Base-by-base conservation (phyloP, 2,113 vertebrate genomes). In the Callorhinus ursinus region DNA sequence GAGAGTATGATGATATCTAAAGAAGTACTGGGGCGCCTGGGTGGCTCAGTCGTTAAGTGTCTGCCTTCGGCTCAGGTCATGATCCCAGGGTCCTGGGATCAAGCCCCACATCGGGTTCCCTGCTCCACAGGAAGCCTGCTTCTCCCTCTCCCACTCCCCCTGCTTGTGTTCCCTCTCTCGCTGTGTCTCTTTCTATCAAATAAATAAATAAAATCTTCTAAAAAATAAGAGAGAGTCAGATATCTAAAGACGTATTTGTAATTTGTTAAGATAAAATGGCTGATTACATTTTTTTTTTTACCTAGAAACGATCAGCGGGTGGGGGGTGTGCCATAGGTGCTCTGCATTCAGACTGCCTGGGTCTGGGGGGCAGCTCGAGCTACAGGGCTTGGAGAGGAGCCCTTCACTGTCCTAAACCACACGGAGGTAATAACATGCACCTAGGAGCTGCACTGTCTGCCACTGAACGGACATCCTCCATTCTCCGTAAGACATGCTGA, bases 251-350 rank as follows among this genome's bases (percentile, higher is more conserved):
- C 67, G 4, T 21, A 55, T 82, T 85, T 77, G 18, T 59, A 46
- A 69, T 81, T 42, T 88, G 15, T 18, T 4, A 12, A 79, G 6
- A 72, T 49, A 94, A 96, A 97, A 90, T 21, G 31, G 83, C n/a
- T 14, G 19, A 57, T 89, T 85, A 33, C n/a, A 36, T 55, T 90
- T 82, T 92, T 55, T 92, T 55, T 76, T 96, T 81, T 67, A 79
- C 9, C 55, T 42, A 77, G 74, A 88, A 82, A 72, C 36, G 3
- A 55, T 2, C 76, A n/a, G 42, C 19, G 33, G 24, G 59, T n/a
- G 51, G 51, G 49, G 21, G 11, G 65, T n/a, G 21, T 8, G 1
- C 3, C 18, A 0, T 31, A 85, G 18, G 12, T 12, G 10, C 13
- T 74, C 63, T 63, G n/a, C 7, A 74, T 36, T 55, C n/a, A 55